phyloP scores from a whole-genome alignment of 2,888 invertebrate species.

The Oegoconia quadripuncta region DNA sequence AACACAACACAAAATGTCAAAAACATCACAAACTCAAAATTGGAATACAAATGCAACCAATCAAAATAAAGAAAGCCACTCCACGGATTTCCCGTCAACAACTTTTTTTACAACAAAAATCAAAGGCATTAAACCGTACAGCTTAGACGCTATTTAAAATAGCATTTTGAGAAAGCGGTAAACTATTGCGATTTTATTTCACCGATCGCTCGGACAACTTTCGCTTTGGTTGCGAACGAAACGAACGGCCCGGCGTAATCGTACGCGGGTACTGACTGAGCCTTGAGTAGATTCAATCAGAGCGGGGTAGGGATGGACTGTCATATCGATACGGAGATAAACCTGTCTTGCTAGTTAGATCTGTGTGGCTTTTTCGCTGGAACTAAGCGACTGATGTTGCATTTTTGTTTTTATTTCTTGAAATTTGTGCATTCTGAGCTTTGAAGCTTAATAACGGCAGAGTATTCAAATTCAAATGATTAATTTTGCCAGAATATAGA shows the following conservation, averaged over 20 bases:
- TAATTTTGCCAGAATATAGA: too few species aligned
- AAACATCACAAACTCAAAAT: not conserved
- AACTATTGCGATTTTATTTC: not conserved
- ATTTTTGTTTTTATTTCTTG: too few species aligned
- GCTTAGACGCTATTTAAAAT: too few species aligned
- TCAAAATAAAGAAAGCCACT: not conserved
- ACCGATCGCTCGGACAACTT: conserved; percentile 8
- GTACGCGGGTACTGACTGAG: conserved; percentile 14
- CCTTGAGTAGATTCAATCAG: not conserved
- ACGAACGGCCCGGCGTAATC: conserved; percentile 17
- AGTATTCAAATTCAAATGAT: too few species aligned
- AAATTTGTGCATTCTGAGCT: too few species aligned
- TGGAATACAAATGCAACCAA: not conserved
- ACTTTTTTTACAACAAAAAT: not conserved
- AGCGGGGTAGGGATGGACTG: not conserved
- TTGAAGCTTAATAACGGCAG: too few species aligned
- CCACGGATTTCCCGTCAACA: too few species aligned
- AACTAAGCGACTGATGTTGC: too few species aligned
- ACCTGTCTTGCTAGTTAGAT: too few species aligned
- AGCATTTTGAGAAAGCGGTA: conserved; percentile 1
- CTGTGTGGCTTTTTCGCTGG: too few species aligned
- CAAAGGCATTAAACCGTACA: not conserved
- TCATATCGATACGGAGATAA: not conserved
- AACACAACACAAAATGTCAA: too few species aligned
- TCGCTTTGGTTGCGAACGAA: conserved; percentile 10